Evolutionary conservation across 2,888 invertebrate species (phyloP), one percentile per base, ranked within the genome.

Genomic region (Eupeodes luniger): DNA sequence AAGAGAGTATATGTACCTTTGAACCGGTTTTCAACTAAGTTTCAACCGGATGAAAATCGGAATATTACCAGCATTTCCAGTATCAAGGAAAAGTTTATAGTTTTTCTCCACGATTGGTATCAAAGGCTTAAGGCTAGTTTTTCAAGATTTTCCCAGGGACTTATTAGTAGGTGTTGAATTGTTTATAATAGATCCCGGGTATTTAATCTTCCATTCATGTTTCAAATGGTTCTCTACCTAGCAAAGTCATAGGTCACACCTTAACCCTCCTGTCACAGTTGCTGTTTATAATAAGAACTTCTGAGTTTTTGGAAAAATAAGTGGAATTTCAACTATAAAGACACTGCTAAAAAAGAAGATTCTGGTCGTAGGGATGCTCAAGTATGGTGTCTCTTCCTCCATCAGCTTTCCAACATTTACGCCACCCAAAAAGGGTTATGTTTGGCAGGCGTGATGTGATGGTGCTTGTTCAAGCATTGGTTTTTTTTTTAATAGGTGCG

Each of bases 241-340:
- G 1, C 12, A 2, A 47, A 36, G 4, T 7, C 40, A 34, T 12
- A 6, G 5, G 2, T 10, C 9, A 69, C 16, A 72, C 61, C 27
- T 78, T 0, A 9, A 9, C n/a, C 11, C 62, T 34, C 75, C 75
- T 85, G 81, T 80, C 19, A 11, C 14, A 75, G 34, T 27, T 66
- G 64, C 66, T 72, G 70, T 59, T 76, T 59, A 81, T 81, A 44
- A 76, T 81, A 66, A 51, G 49, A 72, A 69, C 62, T 78, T 82
- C 14, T 27, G 61, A 69, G 11, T 51, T 74, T 72, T 74, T 11
- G 47, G 72, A 61, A 61, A 12, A 44, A 69, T 64, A 81, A 75
- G 75, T 57, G 59, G 59, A 75, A 75, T 51, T 75, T 75, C 64
- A 64, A 74, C 82, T 70, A 27, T 27, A 34, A 69, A 64, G 78